Evolutionary conservation across 1,140 invertebrate genomes (phyloP), one percentile per base, ranked within the genome.

Genomic region (Palaemon carinicauda): DNA sequence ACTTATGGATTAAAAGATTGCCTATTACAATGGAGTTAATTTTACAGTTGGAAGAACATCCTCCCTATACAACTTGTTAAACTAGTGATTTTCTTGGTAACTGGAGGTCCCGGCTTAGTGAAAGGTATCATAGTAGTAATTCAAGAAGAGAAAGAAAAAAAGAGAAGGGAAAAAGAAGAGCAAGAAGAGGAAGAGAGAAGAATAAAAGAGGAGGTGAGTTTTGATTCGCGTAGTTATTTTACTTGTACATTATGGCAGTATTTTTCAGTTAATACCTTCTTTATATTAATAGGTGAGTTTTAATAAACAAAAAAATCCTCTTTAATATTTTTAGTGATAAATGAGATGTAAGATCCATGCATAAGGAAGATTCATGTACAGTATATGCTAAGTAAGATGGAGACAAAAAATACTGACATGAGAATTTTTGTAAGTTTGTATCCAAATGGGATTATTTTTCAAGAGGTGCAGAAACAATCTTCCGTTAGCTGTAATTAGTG

Each of bases 51-150:
- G 65, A 94, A 94, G 90, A 94, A 97, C 90, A 96, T 96, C 21
- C 92, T 97, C 90, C 96, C 96, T 3, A 94, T 96, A 89, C 96
- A 97, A 92, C 94, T 97, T 90, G 94, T 95, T 51, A 91, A 94
- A 75, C 93, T 94, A 65, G 91, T 95, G 33, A 90, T 91, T 24
- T 90, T 87, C 90, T 89, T 78, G 85, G 88, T 87, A 89, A 90
- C 80, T 94, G 94, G 81, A 21, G 83, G 88, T 1, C 90, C 89
- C 1, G 54, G 33, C 9, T 24, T 90, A n/a, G 74, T 88, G 27
- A 90, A 90, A 65, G 90, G 92, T 78, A 92, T 93, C 89, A 89
- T 91, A 7, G 93, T 93, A 88, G 91, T 19, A 15, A 41, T 56
- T 27, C 50, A 80, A 91, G 91, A 89, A 87, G 91, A 88, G 88